Evolutionary conservation across 2,113 vertebrate species (phyloP), one percentile per base, ranked within the genome.

Genomic region (Heteronetta atricapilla): DNA sequence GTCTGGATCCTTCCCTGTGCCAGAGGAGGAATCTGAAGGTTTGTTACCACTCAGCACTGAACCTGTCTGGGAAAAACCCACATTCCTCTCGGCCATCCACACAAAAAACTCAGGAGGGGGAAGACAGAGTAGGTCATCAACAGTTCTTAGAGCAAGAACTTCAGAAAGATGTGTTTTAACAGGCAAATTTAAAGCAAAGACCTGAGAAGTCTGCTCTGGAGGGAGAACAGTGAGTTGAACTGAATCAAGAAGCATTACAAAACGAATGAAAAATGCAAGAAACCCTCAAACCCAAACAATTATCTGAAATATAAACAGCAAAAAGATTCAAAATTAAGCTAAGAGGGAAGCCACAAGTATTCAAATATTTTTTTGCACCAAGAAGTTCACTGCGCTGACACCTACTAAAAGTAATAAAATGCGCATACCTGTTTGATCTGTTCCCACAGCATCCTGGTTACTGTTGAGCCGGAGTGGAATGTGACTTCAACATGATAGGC

Each of bases 401-500:
- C 2, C 0, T 21, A 13, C 33, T 13, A 84, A 23, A 81, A 76
- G 29, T 3, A 4, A 16, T 17, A 26, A 14, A 40, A 76, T 3
- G 5, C 11, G 23, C 53, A 9, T 86, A 99, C 99, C 99, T 99
- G 99, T 94, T 99, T 99, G 97, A 99, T 99, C 97, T 99, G 99
- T 64, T 99, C 99, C 99, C 99, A 99, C 34, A 99, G 98, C 94
- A 99, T 97, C 89, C 99, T 98, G 14, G 99, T 99, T 44, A 99
- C 99, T 0, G 99, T 99, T 1, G 99, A 99, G 89, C 99, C 99
- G 0, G 99, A 99, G 96, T 99, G 99, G 96, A 99, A 99, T 2
- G 99, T 99, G 88, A 99, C 99, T 97, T 99, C 99, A 70, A 99
- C 99, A 4, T 99, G 99, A 95, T 99, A 99, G 64, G 99, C 99